These are phyloP conservation scores for Sebastes minor DNA, from an alignment of 2,797 vertebrate genomes.

Conservation along the genomic window DNA sequence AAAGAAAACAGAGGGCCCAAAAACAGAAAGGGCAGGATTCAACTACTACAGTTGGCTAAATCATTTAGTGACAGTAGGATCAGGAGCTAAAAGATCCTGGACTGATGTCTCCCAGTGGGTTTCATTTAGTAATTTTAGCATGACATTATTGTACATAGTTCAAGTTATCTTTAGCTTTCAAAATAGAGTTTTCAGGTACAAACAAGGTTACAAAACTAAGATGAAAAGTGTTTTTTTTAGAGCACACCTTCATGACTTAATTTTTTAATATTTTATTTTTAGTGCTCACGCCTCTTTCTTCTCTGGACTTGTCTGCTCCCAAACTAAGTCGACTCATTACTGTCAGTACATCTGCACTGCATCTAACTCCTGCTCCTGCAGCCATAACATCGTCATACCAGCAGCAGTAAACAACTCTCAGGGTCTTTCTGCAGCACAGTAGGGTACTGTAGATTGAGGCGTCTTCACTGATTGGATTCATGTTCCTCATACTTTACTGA, in stretches of 20 bases:
- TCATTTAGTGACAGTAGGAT: neutral
- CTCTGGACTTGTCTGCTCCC: neutral
- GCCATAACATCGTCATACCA: neutral
- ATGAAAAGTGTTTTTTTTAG: neutral
- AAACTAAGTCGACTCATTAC: neutral
- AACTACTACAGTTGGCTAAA: neutral
- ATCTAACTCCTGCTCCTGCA: neutral
- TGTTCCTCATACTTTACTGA: neutral
- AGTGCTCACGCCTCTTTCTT: neutral
- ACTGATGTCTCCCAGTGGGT: neutral
- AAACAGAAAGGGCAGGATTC: neutral
- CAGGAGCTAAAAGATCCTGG: neutral
- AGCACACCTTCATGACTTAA: neutral
- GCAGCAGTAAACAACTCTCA: constrained; percentile 24
- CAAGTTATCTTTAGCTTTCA: neutral
- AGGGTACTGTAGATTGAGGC: neutral
- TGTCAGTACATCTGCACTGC: neutral
- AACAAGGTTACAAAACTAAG: fast-evolving
- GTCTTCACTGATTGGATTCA: constrained; percentile 28
- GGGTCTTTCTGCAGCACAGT: constrained; percentile 24
- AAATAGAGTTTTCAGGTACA: neutral
- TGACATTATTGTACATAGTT: neutral
- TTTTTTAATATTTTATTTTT: neutral
- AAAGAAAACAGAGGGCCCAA: neutral
- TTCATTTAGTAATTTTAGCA: neutral